A percentile compares a stretch with the other conserved stretches of the same genome.
Evolutionary conservation across 2,113 vertebrate species (phyloP).

Genomic region (Pelecanus crispus): DNA sequence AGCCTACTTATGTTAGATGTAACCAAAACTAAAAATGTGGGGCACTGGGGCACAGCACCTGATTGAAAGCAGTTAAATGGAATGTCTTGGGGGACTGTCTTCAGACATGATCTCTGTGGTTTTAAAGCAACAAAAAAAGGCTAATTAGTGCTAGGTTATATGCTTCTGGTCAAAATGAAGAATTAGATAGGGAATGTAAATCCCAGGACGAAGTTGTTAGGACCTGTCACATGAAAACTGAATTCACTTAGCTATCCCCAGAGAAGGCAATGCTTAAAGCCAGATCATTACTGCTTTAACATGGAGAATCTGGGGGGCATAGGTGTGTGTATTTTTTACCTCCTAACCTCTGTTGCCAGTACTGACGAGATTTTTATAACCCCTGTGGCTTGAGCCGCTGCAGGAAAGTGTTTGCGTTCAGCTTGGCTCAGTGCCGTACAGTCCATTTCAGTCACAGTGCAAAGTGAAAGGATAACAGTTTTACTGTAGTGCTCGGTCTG

Average conservation of each 20-base stretch:
- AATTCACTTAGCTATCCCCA: not conserved
- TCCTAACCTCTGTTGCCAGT: not conserved
- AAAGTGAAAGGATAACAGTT: constrained; percentile 27
- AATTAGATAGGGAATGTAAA: not conserved
- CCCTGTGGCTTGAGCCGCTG: not conserved
- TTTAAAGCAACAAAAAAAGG: not conserved
- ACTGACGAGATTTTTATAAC: constrained; percentile 27
- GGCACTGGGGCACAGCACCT: not conserved
- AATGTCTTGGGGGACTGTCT: not conserved
- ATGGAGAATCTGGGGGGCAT: not conserved
- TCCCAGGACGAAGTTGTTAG: constrained; percentile 13
- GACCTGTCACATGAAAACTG: not conserved
- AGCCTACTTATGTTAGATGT: not conserved
- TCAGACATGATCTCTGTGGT: not conserved
- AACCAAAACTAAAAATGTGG: not conserved
- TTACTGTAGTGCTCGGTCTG: not conserved
- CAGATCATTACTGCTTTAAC: not conserved
- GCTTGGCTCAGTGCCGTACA: constrained; percentile 8
- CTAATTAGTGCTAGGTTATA: not conserved
- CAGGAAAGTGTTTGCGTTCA: not conserved
- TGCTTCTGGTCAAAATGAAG: not conserved
- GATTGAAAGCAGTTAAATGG: not conserved
- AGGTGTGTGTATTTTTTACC: constrained; percentile 7
- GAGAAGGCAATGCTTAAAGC: not conserved
- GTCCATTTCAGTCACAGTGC: constrained; percentile 37